Evolutionary conservation across 2,113 vertebrate genomes (phyloP).

Genomic region (Promerops cafer): DNA sequence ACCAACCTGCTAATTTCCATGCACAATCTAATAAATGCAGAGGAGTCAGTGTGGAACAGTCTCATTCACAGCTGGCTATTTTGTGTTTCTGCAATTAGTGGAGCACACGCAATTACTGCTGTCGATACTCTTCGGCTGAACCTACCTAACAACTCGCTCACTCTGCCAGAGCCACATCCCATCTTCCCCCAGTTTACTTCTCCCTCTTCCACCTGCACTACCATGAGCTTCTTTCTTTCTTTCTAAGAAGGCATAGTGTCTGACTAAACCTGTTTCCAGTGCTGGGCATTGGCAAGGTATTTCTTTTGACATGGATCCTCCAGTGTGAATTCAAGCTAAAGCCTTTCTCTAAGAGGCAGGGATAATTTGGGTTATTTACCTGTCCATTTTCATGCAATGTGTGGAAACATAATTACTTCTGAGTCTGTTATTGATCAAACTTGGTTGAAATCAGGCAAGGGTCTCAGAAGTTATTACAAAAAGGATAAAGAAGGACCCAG

Average conservation of each 20-base stretch:
- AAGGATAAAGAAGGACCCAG: neutral
- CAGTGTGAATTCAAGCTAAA: neutral
- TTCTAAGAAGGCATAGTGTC: neutral
- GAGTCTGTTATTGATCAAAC: neutral
- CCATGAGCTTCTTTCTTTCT: neutral
- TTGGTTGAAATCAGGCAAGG: neutral
- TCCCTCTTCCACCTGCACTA: neutral
- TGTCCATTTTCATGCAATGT: neutral
- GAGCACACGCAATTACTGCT: neutral
- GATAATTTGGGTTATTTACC: neutral
- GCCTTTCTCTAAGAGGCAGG: neutral
- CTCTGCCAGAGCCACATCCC: neutral
- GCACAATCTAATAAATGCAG: conserved; percentile 34
- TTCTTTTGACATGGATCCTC: neutral
- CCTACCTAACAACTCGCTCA: neutral
- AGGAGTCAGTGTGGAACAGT: conserved; percentile 13
- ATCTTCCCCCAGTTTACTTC: neutral
- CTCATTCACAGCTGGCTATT: conserved; percentile 41
- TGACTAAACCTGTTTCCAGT: neutral
- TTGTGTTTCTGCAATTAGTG: conserved; percentile 13
- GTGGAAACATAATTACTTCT: neutral
- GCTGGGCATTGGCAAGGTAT: neutral
- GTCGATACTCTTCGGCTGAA: conserved; percentile 23
- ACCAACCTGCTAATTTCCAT: conserved; percentile 14
- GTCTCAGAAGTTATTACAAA: neutral